phyloP scores from a whole-genome alignment of 1,140 invertebrate species.

The Drosophila kurseongensis region DNA sequence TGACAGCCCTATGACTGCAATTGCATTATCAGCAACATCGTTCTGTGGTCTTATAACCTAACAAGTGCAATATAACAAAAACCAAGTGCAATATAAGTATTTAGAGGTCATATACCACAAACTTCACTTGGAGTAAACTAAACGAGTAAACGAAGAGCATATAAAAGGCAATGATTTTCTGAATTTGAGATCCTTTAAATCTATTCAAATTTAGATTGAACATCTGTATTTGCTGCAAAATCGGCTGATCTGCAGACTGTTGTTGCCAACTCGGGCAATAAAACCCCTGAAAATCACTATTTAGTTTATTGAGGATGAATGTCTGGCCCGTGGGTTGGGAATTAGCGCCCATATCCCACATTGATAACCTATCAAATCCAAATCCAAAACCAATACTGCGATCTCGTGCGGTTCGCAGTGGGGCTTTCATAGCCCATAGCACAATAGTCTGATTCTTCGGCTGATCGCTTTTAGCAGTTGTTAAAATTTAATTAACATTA shows the following conservation, averaged over 20 bases:
- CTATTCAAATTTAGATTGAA: neutral
- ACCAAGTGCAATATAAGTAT: neutral
- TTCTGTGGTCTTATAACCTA: neutral
- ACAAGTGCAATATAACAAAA: too few relatives aligned
- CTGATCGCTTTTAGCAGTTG: constrained; percentile 47
- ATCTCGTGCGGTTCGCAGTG: constrained; percentile 7
- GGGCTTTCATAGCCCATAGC: neutral
- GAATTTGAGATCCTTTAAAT: neutral
- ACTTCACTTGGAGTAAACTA: neutral
- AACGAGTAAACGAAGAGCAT: too few relatives aligned
- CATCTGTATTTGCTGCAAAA: neutral
- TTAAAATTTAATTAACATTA: constrained; percentile 54
- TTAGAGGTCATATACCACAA: neutral
- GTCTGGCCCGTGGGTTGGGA: constrained; percentile 29
- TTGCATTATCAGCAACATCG: neutral
- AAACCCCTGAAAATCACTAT: constrained; percentile 8
- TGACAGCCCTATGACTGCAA: neutral
- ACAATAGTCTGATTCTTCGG: neutral
- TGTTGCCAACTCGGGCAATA: constrained; percentile 24
- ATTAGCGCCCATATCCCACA: constrained; percentile 8
- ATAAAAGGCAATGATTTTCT: too few relatives aligned
- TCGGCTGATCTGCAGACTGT: too few relatives aligned
- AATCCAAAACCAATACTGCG: neutral
- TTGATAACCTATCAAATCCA: constrained; percentile 7
- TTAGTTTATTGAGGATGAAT: constrained; percentile 3